Percentiles rank a stretch among this genome's conserved stretches.
phyloP scores from a whole-genome alignment of 2,113 vertebrate species.

The Vombatus ursinus region DNA sequence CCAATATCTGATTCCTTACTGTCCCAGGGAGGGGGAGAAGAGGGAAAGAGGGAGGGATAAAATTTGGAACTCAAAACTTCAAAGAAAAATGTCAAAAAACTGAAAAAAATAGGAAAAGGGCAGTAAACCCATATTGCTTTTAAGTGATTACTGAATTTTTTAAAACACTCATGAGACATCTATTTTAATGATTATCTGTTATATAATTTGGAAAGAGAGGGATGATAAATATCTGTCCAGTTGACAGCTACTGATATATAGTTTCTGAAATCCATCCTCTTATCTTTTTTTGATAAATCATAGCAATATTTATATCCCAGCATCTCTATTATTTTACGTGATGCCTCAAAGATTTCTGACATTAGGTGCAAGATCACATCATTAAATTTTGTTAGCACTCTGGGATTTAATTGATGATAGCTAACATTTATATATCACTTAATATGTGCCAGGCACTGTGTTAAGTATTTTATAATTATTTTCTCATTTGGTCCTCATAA shows the following conservation, averaged over 20 bases:
- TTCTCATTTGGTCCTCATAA: not conserved
- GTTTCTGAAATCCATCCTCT: not conserved
- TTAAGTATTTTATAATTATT: not conserved
- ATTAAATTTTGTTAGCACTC: not conserved
- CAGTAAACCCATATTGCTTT: not conserved
- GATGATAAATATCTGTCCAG: not conserved
- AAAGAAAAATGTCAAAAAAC: no score
- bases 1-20: no score
- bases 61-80: no score
- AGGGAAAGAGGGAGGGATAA: no score
- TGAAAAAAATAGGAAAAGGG: no score
- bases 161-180: not conserved
- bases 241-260: not conserved
- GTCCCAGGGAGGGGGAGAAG: no score
- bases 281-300: not conserved
- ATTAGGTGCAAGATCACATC: not conserved
- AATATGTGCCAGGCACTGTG: not conserved
- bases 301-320: not conserved
- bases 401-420: not conserved
- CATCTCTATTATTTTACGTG: not conserved
- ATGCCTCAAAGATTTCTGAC: not conserved
- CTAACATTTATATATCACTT: not conserved
- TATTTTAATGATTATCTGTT: not conserved
- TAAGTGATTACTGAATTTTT: not conserved
- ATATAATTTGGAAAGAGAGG: not conserved